phyloP scores from a whole-genome alignment of 2,797 vertebrate species.

The Falco biarmicus region DNA sequence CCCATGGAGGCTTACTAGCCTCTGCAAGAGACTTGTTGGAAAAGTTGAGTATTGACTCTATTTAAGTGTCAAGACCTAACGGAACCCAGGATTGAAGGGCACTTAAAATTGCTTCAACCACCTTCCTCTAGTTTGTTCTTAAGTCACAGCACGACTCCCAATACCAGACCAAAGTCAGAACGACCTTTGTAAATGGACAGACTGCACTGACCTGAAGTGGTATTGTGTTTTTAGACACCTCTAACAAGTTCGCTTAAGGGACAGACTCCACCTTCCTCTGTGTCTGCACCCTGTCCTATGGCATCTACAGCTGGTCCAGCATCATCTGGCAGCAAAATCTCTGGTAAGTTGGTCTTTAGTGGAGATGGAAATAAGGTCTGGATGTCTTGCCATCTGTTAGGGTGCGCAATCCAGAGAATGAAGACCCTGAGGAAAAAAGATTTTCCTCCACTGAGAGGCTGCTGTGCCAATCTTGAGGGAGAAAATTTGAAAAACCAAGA shows the following conservation, averaged over 20 bases:
- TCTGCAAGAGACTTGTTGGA: not conserved
- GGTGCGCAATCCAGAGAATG: not conserved
- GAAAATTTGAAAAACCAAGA: not conserved
- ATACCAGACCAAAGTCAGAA: not conserved
- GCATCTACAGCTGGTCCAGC: slow-evolving; percentile 1
- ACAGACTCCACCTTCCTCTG: slow-evolving; percentile 30
- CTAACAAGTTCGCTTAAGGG: slow-evolving; percentile 57
- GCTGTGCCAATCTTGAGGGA: not conserved
- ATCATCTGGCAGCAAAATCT: slow-evolving; percentile 58
- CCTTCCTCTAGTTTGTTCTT: not conserved
- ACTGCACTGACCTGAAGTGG: not conserved
- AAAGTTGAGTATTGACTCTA: not conserved
- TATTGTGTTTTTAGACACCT: slow-evolving; percentile 62
- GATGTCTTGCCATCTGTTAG: not conserved
- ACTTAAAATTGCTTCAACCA: not conserved
- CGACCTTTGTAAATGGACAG: not conserved
- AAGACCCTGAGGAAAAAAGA: not conserved
- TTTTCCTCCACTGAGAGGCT: not conserved
- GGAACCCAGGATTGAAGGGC: not conserved
- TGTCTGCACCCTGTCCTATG: not conserved
- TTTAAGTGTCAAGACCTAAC: not conserved
- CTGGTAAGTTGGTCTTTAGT: slow-evolving; percentile 58
- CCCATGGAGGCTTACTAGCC: not conserved
- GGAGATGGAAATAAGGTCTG: not conserved
- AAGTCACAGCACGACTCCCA: not conserved